A percentile compares a stretch with the other conserved stretches of the same genome.
Conservation (phyloP, 1,140 invertebrate genomes). For the Akabosia matsudoensis region DNA sequence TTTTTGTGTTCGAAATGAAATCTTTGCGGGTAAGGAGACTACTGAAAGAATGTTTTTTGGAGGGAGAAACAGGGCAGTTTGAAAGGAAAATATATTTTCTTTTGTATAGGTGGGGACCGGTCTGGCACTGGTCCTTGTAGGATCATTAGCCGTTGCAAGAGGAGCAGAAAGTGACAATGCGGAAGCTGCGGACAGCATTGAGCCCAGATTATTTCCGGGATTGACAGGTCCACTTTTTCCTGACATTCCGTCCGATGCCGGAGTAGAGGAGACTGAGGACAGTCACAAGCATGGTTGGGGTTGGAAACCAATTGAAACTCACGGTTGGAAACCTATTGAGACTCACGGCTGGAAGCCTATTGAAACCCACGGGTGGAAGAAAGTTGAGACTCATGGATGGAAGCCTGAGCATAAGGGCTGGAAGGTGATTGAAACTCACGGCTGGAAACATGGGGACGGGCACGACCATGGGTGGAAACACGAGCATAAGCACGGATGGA, state of each 20-base stretch:
- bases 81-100: background rate
- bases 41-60: too few relatives aligned
- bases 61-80: too few relatives aligned
- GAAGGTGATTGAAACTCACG: too few relatives aligned
- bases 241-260: background rate
- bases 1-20: slow-evolving; percentile 1
- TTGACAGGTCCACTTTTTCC: background rate
- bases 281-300: background rate
- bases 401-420: too few relatives aligned
- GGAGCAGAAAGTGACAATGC: background rate
- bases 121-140: background rate
- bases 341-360: too few relatives aligned
- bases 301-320: background rate
- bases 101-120: background rate
- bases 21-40: background rate
- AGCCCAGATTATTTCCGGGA: background rate
- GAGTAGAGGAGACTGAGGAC: background rate
- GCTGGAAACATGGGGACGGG: background rate
- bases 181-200: background rate
- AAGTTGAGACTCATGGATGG: too few relatives aligned
- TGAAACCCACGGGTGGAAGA: background rate
- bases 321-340: background rate
- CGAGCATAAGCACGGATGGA: background rate
- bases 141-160: background rate
- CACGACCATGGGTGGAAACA: background rate